Evolutionary conservation across 2,888 invertebrate species (phyloP).

Genomic region (Tupiocoris notatus): DNA sequence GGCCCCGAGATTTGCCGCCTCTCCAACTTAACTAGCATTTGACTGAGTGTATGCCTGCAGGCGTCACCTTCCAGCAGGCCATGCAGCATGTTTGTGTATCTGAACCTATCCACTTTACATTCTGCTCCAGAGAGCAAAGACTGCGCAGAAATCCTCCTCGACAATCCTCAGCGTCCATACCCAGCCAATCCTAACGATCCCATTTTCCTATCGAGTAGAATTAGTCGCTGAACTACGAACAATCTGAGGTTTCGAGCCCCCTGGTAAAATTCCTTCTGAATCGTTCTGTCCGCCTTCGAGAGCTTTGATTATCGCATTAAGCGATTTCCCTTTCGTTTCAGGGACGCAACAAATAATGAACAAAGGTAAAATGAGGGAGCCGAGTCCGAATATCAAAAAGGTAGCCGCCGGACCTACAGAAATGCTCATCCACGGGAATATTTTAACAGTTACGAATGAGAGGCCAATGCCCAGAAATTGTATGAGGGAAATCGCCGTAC

Average conservation of each 20-base stretch:
- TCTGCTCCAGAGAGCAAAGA: too few relatives aligned
- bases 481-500: slow-evolving; percentile 55
- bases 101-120: too few relatives aligned
- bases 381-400: slow-evolving; percentile 55
- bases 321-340: slow-evolving; percentile 56
- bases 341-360: slow-evolving; percentile 54
- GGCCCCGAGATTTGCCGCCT: too few relatives aligned
- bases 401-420: slow-evolving; percentile 54
- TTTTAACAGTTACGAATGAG: slow-evolving; percentile 54
- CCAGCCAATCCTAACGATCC: too few relatives aligned
- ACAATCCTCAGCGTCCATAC: too few relatives aligned
- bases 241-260: slow-evolving; percentile 25
- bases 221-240: slow-evolving; percentile 10
- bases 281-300: slow-evolving; percentile 44
- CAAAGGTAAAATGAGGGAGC: slow-evolving; percentile 53
- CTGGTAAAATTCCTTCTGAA: slow-evolving; percentile 26
- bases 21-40: too few relatives aligned
- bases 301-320: slow-evolving; percentile 54
- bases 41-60: too few relatives aligned
- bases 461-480: slow-evolving; percentile 56
- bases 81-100: too few relatives aligned
- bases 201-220: neutral
- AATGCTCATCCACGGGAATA: slow-evolving; percentile 54
- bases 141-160: too few relatives aligned
- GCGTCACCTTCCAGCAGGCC: too few relatives aligned